phyloP scores from a whole-genome alignment of 1,140 invertebrate genomes.

The Diabrotica virgifera region DNA sequence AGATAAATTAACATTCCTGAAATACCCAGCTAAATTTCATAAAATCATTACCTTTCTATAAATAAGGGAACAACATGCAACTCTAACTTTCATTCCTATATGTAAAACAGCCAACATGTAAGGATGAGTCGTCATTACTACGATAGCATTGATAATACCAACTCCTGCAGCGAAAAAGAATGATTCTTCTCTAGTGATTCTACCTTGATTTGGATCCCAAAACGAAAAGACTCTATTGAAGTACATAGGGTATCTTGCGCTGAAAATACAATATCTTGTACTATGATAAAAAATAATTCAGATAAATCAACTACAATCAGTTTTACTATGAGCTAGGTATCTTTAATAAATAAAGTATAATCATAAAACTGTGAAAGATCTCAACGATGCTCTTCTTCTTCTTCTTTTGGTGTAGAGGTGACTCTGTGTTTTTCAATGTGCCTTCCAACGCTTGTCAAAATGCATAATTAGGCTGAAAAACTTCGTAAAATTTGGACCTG shows the following conservation, averaged over 20 bases:
- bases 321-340: too few species aligned
- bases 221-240: constrained; percentile 31
- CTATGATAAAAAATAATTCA: too few species aligned
- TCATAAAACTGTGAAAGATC: background rate
- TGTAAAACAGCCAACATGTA: constrained; percentile 68
- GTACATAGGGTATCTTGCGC: constrained; percentile 27
- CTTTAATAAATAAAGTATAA: background rate
- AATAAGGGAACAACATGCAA: constrained; percentile 68
- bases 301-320: too few species aligned
- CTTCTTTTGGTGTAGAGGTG: too few species aligned
- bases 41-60: constrained; percentile 63
- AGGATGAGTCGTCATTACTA: constrained; percentile 53
- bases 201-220: constrained; percentile 39
- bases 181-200: constrained; percentile 53
- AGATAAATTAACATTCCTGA: constrained; percentile 51
- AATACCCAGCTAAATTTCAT: too few species aligned
- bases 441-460: background rate
- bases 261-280: constrained; percentile 12
- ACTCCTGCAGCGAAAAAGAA: constrained; percentile 61
- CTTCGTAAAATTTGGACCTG: too few species aligned
- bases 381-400: background rate
- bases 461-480: too few species aligned
- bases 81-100: constrained; percentile 69
- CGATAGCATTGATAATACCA: constrained; percentile 47
- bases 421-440: too few species aligned